A percentile compares a stretch with the other conserved stretches of the same genome.
Evolutionary conservation across 2,797 vertebrate genomes (phyloP).

Genomic region (Enteromius viviparus): DNA sequence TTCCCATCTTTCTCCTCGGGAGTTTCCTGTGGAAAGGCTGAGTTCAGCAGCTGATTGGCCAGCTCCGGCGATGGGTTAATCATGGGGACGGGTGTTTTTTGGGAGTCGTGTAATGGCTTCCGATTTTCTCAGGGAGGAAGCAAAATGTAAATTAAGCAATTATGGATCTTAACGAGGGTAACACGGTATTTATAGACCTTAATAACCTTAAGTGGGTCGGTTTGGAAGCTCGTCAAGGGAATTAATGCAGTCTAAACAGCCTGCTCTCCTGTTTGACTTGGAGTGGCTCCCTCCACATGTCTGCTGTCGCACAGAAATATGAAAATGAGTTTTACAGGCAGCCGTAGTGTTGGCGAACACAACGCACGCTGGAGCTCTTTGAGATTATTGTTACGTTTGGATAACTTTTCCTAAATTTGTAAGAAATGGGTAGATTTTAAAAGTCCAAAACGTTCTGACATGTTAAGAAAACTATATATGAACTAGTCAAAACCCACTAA

Average conservation of each 20-base stretch:
- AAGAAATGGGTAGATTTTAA: not conserved
- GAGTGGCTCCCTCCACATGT: constrained; percentile 50
- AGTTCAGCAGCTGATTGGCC: constrained; percentile 71
- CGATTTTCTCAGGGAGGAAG: constrained; percentile 77
- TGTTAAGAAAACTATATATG: not conserved
- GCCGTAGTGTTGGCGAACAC: not conserved
- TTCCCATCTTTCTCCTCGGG: constrained; percentile 60
- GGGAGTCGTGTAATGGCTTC: constrained; percentile 76
- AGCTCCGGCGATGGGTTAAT: constrained; percentile 63
- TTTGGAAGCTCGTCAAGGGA: constrained; percentile 72
- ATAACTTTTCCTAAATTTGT: not conserved
- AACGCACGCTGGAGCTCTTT: not conserved
- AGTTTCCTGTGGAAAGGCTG: constrained; percentile 52
- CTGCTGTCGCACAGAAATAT: constrained; percentile 44
- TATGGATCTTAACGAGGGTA: constrained; percentile 79
- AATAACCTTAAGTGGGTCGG: constrained; percentile 79
- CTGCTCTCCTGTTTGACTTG: constrained; percentile 66
- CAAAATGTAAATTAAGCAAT: constrained; percentile 83
- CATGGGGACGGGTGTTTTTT: constrained; percentile 48
- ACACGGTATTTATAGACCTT: constrained; percentile 78
- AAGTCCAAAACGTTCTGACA: not conserved
- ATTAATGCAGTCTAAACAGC: constrained; percentile 72
- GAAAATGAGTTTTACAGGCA: constrained; percentile 24
- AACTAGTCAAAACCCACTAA: not conserved
- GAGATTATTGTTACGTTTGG: not conserved